Base-by-base conservation (phyloP, 2,888 invertebrate species). In the Acrobasis repandana region DNA sequence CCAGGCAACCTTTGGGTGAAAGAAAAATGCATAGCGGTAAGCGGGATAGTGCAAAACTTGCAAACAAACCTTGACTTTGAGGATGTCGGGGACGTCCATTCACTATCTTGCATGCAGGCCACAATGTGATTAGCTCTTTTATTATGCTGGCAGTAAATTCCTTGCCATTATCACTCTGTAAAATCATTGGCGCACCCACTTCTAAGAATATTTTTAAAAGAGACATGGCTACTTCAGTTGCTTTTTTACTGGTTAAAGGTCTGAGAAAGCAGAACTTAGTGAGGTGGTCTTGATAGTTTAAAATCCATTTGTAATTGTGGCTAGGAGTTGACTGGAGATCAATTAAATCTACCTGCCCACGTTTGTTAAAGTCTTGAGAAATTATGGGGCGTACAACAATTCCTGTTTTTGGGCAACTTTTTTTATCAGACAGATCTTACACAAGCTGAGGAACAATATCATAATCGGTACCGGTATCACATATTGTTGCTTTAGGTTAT, bases 231-330 rank as follows among this genome's bases (percentile, higher is more conserved):
- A 80, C 73, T 67, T 66, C 65, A 50, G 16, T 70, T 51, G 73
- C 75, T 51, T 61, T 48, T 65, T 73, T 72, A 64, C 61, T 61
- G 58, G 56, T 68, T n/a, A 82, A 60, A 11, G 79, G 77, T 34
- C 74, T 64, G n/a, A 80, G 68, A 64, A 63, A 65, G 9, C 67
- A 28, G 71, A 77, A 82, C 71, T 82, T 84, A 38, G 79, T 80
- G 1, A 58, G 58, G 65, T 79, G 70, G 58, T 82, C 82, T 62
- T 81, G 79, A 61, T 79, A 82, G 28, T 72, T 69, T 20, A 82
- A 48, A 2, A 83, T 60, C 74, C 76, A 82, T 67, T 79, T 80
- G 65, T 71, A 83, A 18, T 78, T 71, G 6, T 71, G 71, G 65
- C 77, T 75, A 18, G 76, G 70, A 56, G 67, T 61, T 43, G 75